Evolutionary conservation across 1,140 invertebrate species (phyloP), one percentile per base, ranked within the genome.

Genomic region (Polypedilum vanderplanki): DNA sequence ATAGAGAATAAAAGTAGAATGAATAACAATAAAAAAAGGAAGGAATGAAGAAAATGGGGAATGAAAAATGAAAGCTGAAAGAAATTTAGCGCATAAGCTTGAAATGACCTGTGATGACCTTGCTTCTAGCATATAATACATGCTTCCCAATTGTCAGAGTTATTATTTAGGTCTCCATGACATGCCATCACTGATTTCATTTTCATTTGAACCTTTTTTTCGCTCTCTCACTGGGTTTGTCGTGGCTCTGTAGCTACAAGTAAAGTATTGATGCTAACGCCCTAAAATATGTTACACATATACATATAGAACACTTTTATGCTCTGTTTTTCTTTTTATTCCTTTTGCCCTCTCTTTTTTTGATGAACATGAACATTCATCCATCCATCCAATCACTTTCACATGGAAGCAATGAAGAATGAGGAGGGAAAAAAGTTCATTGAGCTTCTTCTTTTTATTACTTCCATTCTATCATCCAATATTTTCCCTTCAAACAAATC

Each of bases 381-480:
- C 64, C n/a, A 65, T n/a, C 10, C 64, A 70, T 22, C 65, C 65
- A 70, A 70, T 70, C 65, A 70, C 65, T 70, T 70, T 70, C 65
- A 70, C 65, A 70, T 70, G 65, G 65, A 70, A 70, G 20, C 9
- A 57, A 57, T 33, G 24, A 33, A 57, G 46, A n/a, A 46, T 46
- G 41, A 67, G 64, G 64, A 67, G 18, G 7, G 64, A 7, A n/a
- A 67, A 20, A 70, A 70, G 65, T 70, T 70, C 65, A 70, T 20
- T 22, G 65, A 70, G 65, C 65, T 70, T 70, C 65, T 70, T 70
- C 65, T 70, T 70, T 22, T 70, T 70, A 18, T 20, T 70, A 22
- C 20, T 70, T 20, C 20, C 65, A 70, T 70, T 57, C 46, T 22
- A 70, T 70, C 65, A 70, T 70, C 65, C 65, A 70, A 20, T 70